Evolutionary conservation across 92 coral and sea anemone genomes (phyloP).

Genomic region (Parazoanthus darwini): DNA sequence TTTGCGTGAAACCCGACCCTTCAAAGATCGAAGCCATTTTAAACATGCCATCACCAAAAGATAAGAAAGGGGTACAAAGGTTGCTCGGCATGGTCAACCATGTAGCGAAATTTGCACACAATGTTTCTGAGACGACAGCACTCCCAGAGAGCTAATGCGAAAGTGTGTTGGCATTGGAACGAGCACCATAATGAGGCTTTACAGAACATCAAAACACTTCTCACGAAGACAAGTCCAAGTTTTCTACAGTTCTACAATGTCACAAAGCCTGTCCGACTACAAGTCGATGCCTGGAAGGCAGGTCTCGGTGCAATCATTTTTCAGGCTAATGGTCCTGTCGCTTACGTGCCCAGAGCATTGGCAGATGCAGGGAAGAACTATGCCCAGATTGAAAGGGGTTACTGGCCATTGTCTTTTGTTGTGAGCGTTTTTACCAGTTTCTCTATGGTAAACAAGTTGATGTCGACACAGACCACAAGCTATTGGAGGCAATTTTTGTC

Average conservation of each 20-base stretch:
- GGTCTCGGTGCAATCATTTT: slow-evolving; percentile 40
- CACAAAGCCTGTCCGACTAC: slow-evolving; percentile 37
- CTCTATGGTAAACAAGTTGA: too few species aligned
- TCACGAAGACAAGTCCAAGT: slow-evolving; percentile 34
- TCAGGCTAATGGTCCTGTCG: slow-evolving; percentile 25
- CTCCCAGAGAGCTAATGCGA: slow-evolving; percentile 36
- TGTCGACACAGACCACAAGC: too few species aligned
- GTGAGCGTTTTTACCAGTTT: background rate
- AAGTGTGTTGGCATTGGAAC: slow-evolving; percentile 31
- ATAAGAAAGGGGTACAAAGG: background rate
- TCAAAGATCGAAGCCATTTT: slow-evolving; percentile 39
- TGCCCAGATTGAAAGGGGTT: slow-evolving; percentile 42
- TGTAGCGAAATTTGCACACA: slow-evolving; percentile 20
- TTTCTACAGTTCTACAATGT: slow-evolving; percentile 39
- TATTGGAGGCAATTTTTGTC: background rate
- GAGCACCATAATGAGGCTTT: too few species aligned
- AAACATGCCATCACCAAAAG: slow-evolving; percentile 40
- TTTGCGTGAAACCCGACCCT: slow-evolving; percentile 44
- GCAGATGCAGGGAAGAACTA: slow-evolving; percentile 4
- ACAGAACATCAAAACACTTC: too few species aligned
- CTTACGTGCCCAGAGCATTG: slow-evolving; percentile 42
- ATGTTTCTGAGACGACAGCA: slow-evolving; percentile 4
- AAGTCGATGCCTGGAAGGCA: slow-evolving; percentile 53
- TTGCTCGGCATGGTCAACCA: slow-evolving; percentile 22
- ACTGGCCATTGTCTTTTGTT: background rate